A percentile compares a stretch with the other conserved stretches of the same genome.
Conservation (phyloP, 2,113 vertebrate genomes). For the Indicator indicator region DNA sequence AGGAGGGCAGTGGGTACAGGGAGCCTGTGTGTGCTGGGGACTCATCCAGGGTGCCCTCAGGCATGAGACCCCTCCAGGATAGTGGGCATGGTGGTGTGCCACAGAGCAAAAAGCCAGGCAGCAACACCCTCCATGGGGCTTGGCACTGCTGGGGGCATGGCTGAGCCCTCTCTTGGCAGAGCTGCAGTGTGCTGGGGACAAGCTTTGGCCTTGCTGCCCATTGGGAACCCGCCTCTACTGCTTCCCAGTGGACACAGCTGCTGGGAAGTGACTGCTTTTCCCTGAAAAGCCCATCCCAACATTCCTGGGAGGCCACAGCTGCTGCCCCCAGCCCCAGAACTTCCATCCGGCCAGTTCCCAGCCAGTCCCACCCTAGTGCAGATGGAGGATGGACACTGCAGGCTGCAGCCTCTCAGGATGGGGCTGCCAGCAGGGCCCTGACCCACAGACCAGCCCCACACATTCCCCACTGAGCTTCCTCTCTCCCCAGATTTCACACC, state of each 20-base stretch:
- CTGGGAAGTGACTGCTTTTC: neutral
- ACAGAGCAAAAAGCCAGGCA: neutral
- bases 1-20: neutral
- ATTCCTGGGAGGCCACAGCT: neutral
- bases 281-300: fast-evolving
- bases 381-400: fast-evolving
- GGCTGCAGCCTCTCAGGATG: neutral
- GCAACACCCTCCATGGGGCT: fast-evolving
- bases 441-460: neutral
- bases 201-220: fast-evolving
- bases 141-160: fast-evolving
- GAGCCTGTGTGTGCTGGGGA: neutral
- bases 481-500: neutral
- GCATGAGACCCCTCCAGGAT: fast-evolving
- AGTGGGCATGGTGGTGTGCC: fast-evolving
- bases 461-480: too few species aligned
- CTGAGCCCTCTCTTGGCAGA: neutral
- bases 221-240: neutral
- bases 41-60: neutral
- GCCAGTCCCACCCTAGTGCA: fast-evolving
- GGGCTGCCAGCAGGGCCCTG: neutral
- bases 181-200: fast-evolving
- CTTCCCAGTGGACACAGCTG: neutral
- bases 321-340: neutral
- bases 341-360: fast-evolving